Evolutionary conservation across 2,888 invertebrate genomes (phyloP).

Genomic region (Diachrysia chrysitis): DNA sequence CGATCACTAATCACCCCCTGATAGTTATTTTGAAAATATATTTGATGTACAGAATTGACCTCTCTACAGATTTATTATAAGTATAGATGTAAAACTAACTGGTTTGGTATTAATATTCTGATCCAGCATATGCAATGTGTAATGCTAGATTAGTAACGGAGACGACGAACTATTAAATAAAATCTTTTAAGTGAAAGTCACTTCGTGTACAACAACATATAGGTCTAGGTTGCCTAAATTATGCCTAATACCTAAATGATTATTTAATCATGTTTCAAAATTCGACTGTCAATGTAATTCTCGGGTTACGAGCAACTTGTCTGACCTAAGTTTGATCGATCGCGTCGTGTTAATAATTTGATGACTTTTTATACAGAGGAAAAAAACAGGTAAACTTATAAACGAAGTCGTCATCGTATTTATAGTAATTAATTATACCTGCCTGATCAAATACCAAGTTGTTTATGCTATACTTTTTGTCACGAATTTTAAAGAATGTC

Average conservation of each 20-base stretch:
- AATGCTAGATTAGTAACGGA: conserved; percentile 33
- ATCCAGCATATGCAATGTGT: conserved; percentile 28
- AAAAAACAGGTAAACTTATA: conserved; percentile 35
- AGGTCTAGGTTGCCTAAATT: neutral
- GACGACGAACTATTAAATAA: conserved; percentile 22
- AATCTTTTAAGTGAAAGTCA: conserved; percentile 22
- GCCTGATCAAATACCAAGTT: conserved; percentile 18
- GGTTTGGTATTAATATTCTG: conserved; percentile 53
- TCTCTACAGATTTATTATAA: no score
- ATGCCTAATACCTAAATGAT: conserved; percentile 5
- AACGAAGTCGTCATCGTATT: conserved; percentile 26
- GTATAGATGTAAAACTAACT: conserved; percentile 49
- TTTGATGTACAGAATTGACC: no score
- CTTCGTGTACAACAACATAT: conserved; percentile 3
- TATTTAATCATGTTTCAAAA: conserved; percentile 22
- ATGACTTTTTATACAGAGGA: conserved; percentile 27
- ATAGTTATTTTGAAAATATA: no score
- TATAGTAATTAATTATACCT: conserved; percentile 23
- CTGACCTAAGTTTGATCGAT: conserved; percentile 53
- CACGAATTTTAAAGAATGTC: conserved; percentile 3
- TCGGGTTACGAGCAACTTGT: conserved; percentile 22
- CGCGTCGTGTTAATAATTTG: conserved; percentile 35
- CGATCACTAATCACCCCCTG: no score
- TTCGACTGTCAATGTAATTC: conserved; percentile 13
- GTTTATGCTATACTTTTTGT: conserved; percentile 11